A percentile compares a stretch with the other conserved stretches of the same genome.
Evolutionary conservation across 30 jellyfish, hydroid and myxozoan species (phyloP).

Genomic region (Catostylus mosaicus): DNA sequence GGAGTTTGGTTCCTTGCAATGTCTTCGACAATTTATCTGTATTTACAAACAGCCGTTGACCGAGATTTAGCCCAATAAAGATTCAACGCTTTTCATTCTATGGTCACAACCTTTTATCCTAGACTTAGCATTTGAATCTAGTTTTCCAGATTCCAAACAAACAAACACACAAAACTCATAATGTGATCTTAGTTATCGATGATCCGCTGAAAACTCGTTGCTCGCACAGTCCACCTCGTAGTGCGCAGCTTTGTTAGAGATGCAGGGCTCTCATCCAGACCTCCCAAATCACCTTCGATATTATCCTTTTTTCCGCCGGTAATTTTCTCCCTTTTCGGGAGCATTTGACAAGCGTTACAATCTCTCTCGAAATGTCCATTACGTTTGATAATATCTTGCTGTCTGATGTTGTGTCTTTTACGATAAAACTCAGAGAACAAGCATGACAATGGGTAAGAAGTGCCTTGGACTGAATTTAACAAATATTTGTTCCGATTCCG

Average conservation of each 20-base stretch:
- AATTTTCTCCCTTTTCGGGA: constrained; percentile 52
- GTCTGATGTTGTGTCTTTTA: not conserved
- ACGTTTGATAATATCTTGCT: not conserved
- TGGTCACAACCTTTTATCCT: constrained; percentile 68
- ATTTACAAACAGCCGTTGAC: constrained; percentile 57
- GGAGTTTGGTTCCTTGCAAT: constrained; percentile 49
- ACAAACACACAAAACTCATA: constrained; percentile 32
- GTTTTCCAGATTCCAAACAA: constrained; percentile 41
- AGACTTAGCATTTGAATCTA: constrained; percentile 58
- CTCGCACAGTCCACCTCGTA: constrained; percentile 79
- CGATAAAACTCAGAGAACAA: constrained; percentile 50
- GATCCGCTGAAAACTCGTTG: constrained; percentile 62
- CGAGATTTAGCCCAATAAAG: constrained; percentile 61
- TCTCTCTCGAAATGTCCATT: constrained; percentile 45
- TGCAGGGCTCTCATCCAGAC: not conserved
- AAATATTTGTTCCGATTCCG: too few species aligned
- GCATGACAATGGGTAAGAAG: constrained; percentile 69
- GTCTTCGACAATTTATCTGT: constrained; percentile 70
- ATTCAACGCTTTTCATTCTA: constrained; percentile 57
- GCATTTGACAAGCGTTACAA: constrained; percentile 27
- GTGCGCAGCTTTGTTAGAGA: constrained; percentile 27
- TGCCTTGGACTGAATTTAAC: too few species aligned
- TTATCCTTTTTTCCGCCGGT: constrained; percentile 38
- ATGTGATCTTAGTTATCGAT: constrained; percentile 52
- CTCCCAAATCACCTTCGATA: constrained; percentile 5